phyloP scores from a whole-genome alignment of 2,113 vertebrate genomes.

The Copsychus sechellarum region DNA sequence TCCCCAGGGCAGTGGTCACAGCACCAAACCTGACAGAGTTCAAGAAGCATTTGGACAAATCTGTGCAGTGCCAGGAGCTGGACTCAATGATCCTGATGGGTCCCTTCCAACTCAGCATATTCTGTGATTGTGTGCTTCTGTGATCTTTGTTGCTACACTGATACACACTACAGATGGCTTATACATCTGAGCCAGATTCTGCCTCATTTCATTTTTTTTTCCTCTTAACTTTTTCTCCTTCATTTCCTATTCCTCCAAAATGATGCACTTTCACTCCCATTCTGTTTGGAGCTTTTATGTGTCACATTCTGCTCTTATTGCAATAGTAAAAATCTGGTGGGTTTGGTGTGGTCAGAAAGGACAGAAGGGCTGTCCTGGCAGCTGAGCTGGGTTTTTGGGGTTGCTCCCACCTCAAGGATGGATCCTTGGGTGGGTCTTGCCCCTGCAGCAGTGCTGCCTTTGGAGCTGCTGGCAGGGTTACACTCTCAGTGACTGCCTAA shows the following conservation, averaged over 20 bases:
- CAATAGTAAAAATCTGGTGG: background rate
- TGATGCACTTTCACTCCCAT: background rate
- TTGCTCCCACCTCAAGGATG: background rate
- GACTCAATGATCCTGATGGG: background rate
- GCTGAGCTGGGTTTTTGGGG: background rate
- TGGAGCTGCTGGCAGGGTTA: background rate
- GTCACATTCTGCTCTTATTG: background rate
- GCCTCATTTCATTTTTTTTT: background rate
- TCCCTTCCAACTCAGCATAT: background rate
- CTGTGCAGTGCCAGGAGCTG: background rate
- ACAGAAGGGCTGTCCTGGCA: background rate
- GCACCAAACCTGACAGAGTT: background rate
- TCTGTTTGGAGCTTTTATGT: background rate
- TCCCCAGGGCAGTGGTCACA: background rate
- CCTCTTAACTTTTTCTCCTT: background rate
- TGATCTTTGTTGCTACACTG: constrained; percentile 6
- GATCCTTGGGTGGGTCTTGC: background rate
- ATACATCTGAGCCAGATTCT: constrained; percentile 20
- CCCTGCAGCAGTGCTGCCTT: background rate
- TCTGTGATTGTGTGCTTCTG: background rate
- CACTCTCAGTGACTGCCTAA: background rate
- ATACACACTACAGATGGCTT: constrained; percentile 8
- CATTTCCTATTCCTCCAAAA: constrained; percentile 15
- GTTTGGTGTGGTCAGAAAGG: background rate
- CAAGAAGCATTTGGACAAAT: background rate